Evolutionary conservation across 2,888 invertebrate genomes (phyloP).

Genomic region (Macaria notata): DNA sequence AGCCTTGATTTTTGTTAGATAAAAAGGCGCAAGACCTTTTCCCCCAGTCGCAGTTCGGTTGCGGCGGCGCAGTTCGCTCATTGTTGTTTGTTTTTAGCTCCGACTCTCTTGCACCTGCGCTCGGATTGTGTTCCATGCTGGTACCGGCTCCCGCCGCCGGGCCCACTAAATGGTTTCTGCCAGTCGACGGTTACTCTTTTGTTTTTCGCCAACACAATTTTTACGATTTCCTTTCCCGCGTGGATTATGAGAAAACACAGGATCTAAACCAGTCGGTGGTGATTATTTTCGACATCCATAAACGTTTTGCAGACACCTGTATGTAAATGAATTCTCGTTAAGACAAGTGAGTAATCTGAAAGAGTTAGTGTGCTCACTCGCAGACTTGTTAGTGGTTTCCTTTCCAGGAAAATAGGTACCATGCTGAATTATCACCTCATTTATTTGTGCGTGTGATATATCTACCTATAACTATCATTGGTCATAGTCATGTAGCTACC

Average conservation of each 20-base stretch:
- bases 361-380: not conserved
- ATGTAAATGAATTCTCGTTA: constrained; percentile 36
- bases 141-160: constrained; percentile 35
- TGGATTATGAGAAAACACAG: constrained; percentile 18
- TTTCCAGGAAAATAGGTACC: constrained; percentile 4
- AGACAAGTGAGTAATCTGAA: constrained; percentile 1
- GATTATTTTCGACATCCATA: too few relatives aligned
- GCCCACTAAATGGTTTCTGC: constrained; percentile 57
- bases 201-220: constrained; percentile 40
- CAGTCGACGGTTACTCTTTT: constrained; percentile 42
- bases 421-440: not conserved
- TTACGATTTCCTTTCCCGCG: constrained; percentile 43
- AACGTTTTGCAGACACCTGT: constrained; percentile 16
- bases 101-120: constrained; percentile 73
- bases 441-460: too few relatives aligned
- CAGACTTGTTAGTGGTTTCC: constrained; percentile 3
- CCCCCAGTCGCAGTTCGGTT: constrained; percentile 39
- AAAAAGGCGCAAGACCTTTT: constrained; percentile 64
- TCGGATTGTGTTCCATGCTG: constrained; percentile 60
- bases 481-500: too few relatives aligned
- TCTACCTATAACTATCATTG: too few relatives aligned
- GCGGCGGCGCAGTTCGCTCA: constrained; percentile 47
- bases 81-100: constrained; percentile 70
- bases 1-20: constrained; percentile 75
- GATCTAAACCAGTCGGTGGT: too few relatives aligned